Evolutionary conservation across 2,113 vertebrate species (phyloP), one percentile per base, ranked within the genome.

Genomic region (Gasterosteus aculeatus): DNA sequence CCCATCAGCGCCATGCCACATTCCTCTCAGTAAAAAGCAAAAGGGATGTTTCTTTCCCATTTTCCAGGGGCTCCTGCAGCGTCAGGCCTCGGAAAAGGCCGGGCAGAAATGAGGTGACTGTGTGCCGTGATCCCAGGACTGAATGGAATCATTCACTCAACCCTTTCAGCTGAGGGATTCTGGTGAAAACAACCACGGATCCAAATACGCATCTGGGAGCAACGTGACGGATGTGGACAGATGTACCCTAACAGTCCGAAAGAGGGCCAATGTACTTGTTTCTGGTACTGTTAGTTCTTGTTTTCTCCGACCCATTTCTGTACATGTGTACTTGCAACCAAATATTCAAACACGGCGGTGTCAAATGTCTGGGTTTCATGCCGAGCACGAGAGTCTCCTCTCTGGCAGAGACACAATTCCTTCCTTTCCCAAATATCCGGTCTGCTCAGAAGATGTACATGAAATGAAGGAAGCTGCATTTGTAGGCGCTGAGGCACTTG

Each of bases 1-100:
- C 65, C 75, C 78, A 93, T 90, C 83, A 90, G 56, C 33, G 18
- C 75, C 38, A 78, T 91, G 87, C 80, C 85, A 88, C 91, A 91
- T 92, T 90, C 87, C 78, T 89, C 56, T 70, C 19, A 33, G 86
- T 83, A 86, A 85, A 77, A 57, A 87, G 84, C 83, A 83, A 91
- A 85, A 83, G 60, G n/a, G 70, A 83, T 71, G 76, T 68, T 80
- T 69, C 71, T 67, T 78, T 87, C 83, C 84, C 79, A 77, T 67
- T 91, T 90, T 87, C 87, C 83, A 87, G 58, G 60, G 19, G 78
- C 71, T 88, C 38, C 44, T n/a, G 29, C 35, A 31, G 59, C 46
- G 80, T 81, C 81, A 80, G 47, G 67, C 79, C 87, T 86, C 39
- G 68, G 86, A 85, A 88, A 90, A 87, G 81, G 29, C 44, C 54